These are phyloP conservation scores for Phacellophora camtschatica DNA, from an alignment of 30 jellyfish, hydroid and myxozoan genomes.

Conservation along the genomic window DNA sequence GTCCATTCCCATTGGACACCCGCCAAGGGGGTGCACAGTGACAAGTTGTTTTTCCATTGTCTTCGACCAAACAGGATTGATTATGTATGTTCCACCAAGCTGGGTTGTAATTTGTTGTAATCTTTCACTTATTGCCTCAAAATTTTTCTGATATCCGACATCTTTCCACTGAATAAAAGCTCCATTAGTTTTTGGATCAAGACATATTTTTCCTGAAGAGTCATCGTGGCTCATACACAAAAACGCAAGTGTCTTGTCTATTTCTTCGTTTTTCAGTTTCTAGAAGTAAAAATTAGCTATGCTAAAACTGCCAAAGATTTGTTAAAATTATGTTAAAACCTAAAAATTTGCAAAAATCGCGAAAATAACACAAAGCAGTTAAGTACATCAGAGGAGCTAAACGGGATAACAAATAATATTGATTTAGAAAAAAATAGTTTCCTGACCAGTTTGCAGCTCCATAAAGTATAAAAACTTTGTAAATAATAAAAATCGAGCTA, in stretches of 20 bases:
- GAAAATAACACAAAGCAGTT: background rate
- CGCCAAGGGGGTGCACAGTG: conserved; percentile 83
- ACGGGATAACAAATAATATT: background rate
- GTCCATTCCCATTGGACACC: conserved; percentile 70
- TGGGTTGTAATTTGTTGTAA: conserved; percentile 23
- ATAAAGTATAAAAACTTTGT: too few relatives aligned
- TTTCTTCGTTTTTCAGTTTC: conserved; percentile 38
- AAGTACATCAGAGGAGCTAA: background rate
- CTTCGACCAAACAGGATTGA: conserved; percentile 62
- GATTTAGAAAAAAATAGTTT: too few relatives aligned
- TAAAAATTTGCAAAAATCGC: background rate
- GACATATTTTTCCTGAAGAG: conserved; percentile 26
- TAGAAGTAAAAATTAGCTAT: background rate
- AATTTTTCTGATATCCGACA: conserved; percentile 62
- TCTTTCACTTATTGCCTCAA: conserved; percentile 21
- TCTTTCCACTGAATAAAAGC: conserved; percentile 51
- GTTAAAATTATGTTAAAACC: background rate
- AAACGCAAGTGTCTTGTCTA: conserved; percentile 54
- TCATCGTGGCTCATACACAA: conserved; percentile 71
- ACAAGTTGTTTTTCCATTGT: conserved; percentile 41
- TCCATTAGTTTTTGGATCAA: conserved; percentile 47
- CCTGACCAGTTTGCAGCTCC: too few relatives aligned
- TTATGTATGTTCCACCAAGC: conserved; percentile 60
- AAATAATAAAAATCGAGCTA: too few relatives aligned
- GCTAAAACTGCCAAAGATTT: background rate